These are phyloP conservation scores for Leucoraja ocellata DNA, from an alignment of 2,797 vertebrate genomes.

Conservation along the genomic window DNA sequence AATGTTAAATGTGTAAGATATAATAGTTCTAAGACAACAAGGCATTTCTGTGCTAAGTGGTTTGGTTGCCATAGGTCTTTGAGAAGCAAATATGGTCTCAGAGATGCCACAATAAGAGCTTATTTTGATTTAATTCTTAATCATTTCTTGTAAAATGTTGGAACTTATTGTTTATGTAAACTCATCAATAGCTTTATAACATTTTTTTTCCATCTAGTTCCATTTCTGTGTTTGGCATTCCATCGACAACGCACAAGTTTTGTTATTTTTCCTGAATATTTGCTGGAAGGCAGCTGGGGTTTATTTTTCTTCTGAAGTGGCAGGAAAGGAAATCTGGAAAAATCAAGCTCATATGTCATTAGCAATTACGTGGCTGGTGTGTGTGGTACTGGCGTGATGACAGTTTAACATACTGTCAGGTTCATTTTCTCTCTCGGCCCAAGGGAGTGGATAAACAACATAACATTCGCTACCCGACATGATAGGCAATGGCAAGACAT, in stretches of 20 bases:
- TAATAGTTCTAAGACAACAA: background rate
- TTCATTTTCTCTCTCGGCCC: slow-evolving; percentile 53
- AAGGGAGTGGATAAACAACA: slow-evolving; percentile 52
- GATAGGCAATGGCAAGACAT: slow-evolving; percentile 47
- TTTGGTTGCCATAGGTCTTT: background rate
- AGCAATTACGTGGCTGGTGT: slow-evolving; percentile 64
- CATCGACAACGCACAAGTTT: slow-evolving; percentile 65
- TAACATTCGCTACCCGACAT: slow-evolving; percentile 53
- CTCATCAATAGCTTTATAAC: slow-evolving; percentile 54
- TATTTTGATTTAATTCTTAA: background rate
- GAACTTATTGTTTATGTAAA: slow-evolving; percentile 54
- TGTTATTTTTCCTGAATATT: slow-evolving; percentile 95
- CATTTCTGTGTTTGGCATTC: slow-evolving; percentile 63
- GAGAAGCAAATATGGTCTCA: background rate
- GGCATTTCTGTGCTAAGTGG: background rate
- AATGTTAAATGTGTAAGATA: background rate
- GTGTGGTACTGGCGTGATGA: slow-evolving; percentile 63
- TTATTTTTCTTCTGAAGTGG: slow-evolving; percentile 77
- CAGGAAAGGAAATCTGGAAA: slow-evolving; percentile 88
- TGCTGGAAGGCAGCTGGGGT: slow-evolving; percentile 66
- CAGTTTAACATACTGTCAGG: slow-evolving; percentile 54
- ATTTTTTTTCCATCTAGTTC: slow-evolving; percentile 52
- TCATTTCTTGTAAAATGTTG: slow-evolving; percentile 46
- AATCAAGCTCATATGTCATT: slow-evolving; percentile 74
- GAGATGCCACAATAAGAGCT: background rate